phyloP scores from a whole-genome alignment of 2,888 invertebrate species.

The Tachina fera region DNA sequence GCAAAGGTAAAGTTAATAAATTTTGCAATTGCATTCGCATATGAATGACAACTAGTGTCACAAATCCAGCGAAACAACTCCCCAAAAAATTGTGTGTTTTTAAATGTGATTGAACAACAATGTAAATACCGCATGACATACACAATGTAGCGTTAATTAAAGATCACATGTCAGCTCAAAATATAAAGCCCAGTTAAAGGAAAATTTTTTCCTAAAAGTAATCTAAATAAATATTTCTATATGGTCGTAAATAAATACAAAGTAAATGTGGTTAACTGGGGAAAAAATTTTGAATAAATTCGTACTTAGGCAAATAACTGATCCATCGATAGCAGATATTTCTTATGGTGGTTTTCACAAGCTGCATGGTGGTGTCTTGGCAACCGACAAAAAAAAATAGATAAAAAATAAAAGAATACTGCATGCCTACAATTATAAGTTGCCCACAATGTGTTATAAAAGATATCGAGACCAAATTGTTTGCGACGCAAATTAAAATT shows the following conservation, averaged over 20 bases:
- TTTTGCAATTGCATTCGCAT: conserved; percentile 43
- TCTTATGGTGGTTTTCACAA: conserved; percentile 43
- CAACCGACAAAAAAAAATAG: not conserved
- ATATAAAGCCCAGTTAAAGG: conserved; percentile 11
- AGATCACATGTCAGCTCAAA: conserved; percentile 54
- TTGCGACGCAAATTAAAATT: conserved; percentile 68
- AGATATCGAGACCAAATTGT: conserved; percentile 68
- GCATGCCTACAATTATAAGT: conserved; percentile 64
- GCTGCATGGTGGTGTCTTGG: conserved; percentile 52
- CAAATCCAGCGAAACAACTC: conserved; percentile 65
- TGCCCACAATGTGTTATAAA: conserved; percentile 69
- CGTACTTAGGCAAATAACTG: conserved; percentile 40
- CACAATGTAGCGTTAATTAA: conserved; percentile 70
- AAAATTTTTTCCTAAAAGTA: not conserved
- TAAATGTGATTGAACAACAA: conserved; percentile 63
- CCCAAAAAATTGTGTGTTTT: conserved; percentile 65
- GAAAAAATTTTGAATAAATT: conserved; percentile 24
- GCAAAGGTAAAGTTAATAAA: conserved; percentile 63
- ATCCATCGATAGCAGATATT: conserved; percentile 48
- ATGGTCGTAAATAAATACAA: conserved; percentile 9
- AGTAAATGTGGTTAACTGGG: conserved; percentile 28
- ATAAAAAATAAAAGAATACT: conserved; percentile 23
- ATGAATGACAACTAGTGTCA: conserved; percentile 63
- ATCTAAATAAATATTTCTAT: conserved; percentile 29
- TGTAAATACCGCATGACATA: conserved; percentile 68